Conservation (phyloP, 1,140 invertebrate genomes). For the Wasmannia auropunctata region DNA sequence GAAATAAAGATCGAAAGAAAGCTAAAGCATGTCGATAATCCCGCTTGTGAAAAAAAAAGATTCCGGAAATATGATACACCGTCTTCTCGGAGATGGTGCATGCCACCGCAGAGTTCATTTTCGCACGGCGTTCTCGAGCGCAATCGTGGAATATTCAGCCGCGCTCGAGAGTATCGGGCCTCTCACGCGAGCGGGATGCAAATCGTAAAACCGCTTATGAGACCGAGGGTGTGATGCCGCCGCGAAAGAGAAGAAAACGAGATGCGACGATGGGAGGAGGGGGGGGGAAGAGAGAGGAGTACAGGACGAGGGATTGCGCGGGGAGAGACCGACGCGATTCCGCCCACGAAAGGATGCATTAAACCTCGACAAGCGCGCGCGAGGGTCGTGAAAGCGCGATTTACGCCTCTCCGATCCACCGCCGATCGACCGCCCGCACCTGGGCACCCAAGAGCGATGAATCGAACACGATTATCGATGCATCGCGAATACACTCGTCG, state of each 20-base stretch:
- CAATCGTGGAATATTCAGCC: slow-evolving; percentile 31
- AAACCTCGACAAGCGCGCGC: slow-evolving; percentile 66
- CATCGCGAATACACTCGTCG: slow-evolving; percentile 29
- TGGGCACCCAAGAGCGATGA: slow-evolving; percentile 42
- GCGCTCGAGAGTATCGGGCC: slow-evolving; percentile 23
- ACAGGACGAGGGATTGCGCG: background rate
- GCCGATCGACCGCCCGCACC: slow-evolving; percentile 29
- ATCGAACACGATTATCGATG: slow-evolving; percentile 64
- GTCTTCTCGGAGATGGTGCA: background rate
- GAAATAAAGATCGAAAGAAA: background rate
- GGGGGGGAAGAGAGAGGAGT: background rate
- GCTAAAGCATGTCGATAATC: background rate
- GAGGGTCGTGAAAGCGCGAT: slow-evolving; percentile 49
- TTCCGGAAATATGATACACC: background rate
- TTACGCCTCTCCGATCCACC: slow-evolving; percentile 38
- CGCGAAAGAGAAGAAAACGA: slow-evolving; percentile 9
- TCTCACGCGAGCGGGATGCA: slow-evolving; percentile 50
- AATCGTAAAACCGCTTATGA: slow-evolving; percentile 66
- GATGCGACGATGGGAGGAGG: background rate
- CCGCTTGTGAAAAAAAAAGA: background rate
- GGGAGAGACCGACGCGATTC: slow-evolving; percentile 68
- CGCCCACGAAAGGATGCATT: slow-evolving; percentile 77
- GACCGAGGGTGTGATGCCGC: slow-evolving; percentile 41
- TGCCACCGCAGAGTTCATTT: background rate
- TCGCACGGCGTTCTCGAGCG: background rate